Conservation (phyloP, 2,113 vertebrate species). For the Setophaga kirtlandii region DNA sequence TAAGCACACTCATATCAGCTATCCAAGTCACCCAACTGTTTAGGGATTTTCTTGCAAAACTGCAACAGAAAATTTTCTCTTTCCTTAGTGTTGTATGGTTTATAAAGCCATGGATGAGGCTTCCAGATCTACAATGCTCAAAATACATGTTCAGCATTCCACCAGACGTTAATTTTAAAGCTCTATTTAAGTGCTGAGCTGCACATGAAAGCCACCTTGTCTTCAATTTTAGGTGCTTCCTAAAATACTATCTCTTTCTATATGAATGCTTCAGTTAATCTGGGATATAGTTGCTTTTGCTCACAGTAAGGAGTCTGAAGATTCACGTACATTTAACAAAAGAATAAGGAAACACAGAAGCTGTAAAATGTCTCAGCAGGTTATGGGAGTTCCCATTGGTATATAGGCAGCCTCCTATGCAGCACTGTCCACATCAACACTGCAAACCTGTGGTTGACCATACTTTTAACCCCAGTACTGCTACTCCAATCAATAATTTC, state of each 20-base stretch:
- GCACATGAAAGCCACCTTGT: not conserved
- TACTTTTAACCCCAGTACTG: not conserved
- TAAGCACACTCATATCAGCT: not conserved
- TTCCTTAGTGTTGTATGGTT: not conserved
- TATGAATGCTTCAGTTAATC: not conserved
- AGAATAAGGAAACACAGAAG: not conserved
- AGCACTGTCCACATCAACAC: not conserved
- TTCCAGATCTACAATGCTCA: not conserved
- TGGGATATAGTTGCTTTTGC: not conserved
- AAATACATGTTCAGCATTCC: not conserved
- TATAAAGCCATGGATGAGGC: not conserved
- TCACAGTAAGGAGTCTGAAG: not conserved
- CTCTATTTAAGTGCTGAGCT: not conserved
- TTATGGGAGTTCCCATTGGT: not conserved
- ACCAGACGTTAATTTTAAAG: not conserved
- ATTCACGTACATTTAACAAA: not conserved
- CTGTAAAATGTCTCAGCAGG: not conserved
- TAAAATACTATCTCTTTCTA: not conserved
- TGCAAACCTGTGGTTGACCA: not conserved
- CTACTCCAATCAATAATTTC: not conserved
- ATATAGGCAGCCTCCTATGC: not conserved
- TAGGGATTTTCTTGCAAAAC: not conserved
- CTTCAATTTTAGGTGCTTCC: conserved; percentile 1
- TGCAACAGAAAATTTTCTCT: not conserved
- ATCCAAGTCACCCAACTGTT: not conserved